phyloP scores from a whole-genome alignment of 2,113 vertebrate genomes.

The Nothobranchius furzeri region DNA sequence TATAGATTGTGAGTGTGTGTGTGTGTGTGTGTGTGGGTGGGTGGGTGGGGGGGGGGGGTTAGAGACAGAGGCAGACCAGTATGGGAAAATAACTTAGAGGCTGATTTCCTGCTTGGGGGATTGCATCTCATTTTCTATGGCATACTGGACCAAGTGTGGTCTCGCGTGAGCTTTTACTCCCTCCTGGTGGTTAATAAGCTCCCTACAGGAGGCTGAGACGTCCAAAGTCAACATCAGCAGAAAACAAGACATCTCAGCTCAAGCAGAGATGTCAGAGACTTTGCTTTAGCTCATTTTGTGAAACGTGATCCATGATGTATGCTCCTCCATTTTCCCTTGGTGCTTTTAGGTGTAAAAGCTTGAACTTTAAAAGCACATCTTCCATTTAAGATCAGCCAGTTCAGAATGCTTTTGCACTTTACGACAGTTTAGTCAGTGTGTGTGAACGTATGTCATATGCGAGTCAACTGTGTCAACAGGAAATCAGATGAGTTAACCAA shows the following conservation, averaged over 20 bases:
- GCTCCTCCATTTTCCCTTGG: no score
- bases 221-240: slow-evolving; percentile 15
- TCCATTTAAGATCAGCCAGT: not conserved
- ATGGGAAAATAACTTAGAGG: no score
- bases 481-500: no score
- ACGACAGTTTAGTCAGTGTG: not conserved
- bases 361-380: no score
- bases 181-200: slow-evolving; percentile 60
- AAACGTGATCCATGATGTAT: no score
- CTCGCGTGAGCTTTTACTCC: slow-evolving; percentile 56
- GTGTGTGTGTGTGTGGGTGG: not conserved
- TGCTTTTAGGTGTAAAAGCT: no score
- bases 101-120: slow-evolving; percentile 16
- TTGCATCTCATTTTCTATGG: slow-evolving; percentile 71
- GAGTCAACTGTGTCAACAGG: no score
- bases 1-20: not conserved
- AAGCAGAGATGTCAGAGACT: not conserved
- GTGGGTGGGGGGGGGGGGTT: not conserved
- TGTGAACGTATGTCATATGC: slow-evolving; percentile 2
- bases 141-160: not conserved
- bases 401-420: slow-evolving; percentile 47
- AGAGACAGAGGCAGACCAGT: slow-evolving; percentile 31
- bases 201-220: not conserved
- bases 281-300: no score
- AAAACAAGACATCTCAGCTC: not conserved